Conservation (phyloP, 2,797 vertebrate genomes). For the Pangasius sanitwongsei region DNA sequence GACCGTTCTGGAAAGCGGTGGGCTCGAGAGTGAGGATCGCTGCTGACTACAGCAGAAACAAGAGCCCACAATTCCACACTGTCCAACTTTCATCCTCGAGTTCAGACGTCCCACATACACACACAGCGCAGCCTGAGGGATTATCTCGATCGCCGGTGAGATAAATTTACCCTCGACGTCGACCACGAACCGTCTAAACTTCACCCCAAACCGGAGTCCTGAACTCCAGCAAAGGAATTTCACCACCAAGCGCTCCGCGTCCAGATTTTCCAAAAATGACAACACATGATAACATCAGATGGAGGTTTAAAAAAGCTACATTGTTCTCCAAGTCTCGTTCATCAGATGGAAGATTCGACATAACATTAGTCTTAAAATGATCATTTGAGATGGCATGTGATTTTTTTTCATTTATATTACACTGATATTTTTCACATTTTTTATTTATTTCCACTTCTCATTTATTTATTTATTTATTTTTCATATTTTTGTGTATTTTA, state of each 20-base stretch:
- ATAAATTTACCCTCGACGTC: slow-evolving; percentile 61
- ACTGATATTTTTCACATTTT: neutral
- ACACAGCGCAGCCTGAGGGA: slow-evolving; percentile 28
- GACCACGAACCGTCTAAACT: slow-evolving; percentile 59
- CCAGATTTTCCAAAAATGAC: slow-evolving; percentile 67
- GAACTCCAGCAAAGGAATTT: slow-evolving; percentile 14
- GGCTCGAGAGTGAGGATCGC: neutral
- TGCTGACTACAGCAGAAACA: slow-evolving; percentile 6
- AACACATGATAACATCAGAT: slow-evolving; percentile 67
- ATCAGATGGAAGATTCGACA: neutral
- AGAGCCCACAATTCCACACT: neutral
- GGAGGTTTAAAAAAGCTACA: slow-evolving; percentile 64
- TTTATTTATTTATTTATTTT: neutral
- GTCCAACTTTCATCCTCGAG: neutral
- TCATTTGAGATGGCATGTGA: neutral
- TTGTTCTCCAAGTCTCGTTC: slow-evolving; percentile 64
- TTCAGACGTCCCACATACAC: slow-evolving; percentile 18
- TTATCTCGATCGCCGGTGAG: slow-evolving; percentile 52
- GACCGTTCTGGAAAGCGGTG: neutral
- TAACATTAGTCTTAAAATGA: neutral
- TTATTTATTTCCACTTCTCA: neutral
- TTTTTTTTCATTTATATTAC: neutral
- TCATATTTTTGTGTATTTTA: no score
- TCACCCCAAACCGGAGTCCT: neutral
- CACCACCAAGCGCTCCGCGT: slow-evolving; percentile 33